A percentile compares a stretch with the other conserved stretches of the same genome.
Conservation (phyloP, 2,113 vertebrate species). For the Corvus hawaiiensis region DNA sequence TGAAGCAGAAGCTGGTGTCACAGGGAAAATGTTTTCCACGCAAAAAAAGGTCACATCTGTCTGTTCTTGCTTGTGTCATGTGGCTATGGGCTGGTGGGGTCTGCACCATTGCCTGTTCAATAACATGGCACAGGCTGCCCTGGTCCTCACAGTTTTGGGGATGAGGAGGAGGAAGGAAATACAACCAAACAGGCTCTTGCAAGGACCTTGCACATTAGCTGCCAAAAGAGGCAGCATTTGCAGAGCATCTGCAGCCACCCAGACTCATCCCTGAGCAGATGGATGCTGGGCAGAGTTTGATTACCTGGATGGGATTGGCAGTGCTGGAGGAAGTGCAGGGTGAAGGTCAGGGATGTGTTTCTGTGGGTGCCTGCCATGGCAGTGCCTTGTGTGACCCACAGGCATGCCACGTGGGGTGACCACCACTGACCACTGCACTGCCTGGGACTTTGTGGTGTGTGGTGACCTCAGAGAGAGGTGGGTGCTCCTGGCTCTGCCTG, state of each 20-base stretch:
- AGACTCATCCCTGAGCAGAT: not conserved
- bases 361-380: not conserved
- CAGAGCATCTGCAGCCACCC: not conserved
- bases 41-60: not conserved
- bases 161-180: not conserved
- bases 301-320: not conserved
- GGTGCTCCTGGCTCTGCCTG: not conserved
- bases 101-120: not conserved
- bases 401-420: accelerated
- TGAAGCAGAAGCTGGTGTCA: not conserved
- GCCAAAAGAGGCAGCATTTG: not conserved
- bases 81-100: not conserved
- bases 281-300: not conserved
- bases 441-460: not conserved
- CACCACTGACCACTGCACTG: not conserved
- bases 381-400: not conserved
- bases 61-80: accelerated
- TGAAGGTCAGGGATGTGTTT: not conserved
- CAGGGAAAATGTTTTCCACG: not conserved
- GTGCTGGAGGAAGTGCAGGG: not conserved
- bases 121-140: not conserved
- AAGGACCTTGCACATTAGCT: not conserved
- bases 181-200: not conserved
- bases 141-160: not conserved
- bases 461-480: not conserved